Conservation (phyloP, 2,113 vertebrate species). For the Felis chaus region DNA sequence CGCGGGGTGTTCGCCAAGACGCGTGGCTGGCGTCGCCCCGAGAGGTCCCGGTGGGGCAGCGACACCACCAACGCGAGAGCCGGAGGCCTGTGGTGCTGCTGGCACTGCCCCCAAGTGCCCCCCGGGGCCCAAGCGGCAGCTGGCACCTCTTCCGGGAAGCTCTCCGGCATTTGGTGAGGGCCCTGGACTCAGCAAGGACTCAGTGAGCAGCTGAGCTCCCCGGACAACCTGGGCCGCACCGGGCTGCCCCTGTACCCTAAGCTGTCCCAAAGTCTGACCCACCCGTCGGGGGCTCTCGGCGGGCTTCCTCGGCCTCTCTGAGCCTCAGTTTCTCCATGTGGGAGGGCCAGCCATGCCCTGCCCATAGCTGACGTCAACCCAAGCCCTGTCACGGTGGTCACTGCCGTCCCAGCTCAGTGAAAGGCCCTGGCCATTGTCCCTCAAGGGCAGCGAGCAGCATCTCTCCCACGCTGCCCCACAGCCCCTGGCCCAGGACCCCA, state of each 20-base stretch:
- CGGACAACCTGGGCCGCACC: neutral
- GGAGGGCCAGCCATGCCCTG: fast-evolving
- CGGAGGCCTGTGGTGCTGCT: neutral
- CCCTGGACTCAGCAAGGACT: neutral
- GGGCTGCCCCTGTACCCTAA: fast-evolving
- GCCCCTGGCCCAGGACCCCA: neutral
- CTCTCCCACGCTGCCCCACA: no score
- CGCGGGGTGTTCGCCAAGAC: neutral
- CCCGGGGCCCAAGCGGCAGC: constrained; percentile 50
- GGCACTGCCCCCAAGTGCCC: neutral
- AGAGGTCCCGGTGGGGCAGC: fast-evolving
- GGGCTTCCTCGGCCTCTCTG: neutral
- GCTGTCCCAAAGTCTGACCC: neutral
- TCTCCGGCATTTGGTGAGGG: constrained; percentile 59
- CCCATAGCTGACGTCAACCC: fast-evolving
- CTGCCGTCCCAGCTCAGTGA: fast-evolving
- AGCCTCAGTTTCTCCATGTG: neutral
- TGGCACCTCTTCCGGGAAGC: constrained; percentile 62
- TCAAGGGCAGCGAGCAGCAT: no score
- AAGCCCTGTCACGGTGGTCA: neutral
- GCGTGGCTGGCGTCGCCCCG: fast-evolving
- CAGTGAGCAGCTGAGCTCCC: fast-evolving
- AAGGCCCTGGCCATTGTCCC: fast-evolving
- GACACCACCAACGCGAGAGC: fast-evolving
- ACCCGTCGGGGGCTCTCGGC: fast-evolving